Conservation (phyloP, 2,797 vertebrate genomes). For the Tolypeutes matacus region DNA sequence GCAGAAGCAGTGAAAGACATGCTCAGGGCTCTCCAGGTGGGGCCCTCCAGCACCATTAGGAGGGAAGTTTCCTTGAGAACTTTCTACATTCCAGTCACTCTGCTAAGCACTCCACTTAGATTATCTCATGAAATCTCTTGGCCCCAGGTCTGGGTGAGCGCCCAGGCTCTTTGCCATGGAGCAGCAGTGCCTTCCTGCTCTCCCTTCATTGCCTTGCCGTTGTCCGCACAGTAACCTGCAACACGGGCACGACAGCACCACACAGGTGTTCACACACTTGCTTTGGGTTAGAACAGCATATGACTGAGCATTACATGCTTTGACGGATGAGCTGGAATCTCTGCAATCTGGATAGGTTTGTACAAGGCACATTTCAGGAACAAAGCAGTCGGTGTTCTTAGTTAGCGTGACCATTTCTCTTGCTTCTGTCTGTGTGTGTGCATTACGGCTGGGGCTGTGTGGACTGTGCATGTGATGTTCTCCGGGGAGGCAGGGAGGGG, state of each 20-base stretch:
- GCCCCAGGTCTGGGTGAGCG: background rate
- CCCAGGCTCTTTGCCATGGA: background rate
- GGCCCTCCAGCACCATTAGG: background rate
- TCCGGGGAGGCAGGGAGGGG: background rate
- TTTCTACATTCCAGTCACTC: background rate
- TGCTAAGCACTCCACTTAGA: background rate
- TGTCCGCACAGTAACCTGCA: background rate
- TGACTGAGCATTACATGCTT: background rate
- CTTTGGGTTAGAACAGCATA: background rate
- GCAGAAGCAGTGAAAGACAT: background rate
- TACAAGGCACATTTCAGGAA: background rate
- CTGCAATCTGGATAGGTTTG: background rate
- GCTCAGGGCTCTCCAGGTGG: background rate
- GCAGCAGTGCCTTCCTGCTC: background rate
- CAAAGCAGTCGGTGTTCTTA: background rate
- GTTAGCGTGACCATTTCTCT: constrained; percentile 11
- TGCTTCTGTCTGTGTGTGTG: background rate
- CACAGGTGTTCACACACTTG: background rate
- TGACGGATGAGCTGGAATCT: background rate
- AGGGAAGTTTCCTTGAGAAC: background rate
- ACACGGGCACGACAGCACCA: background rate
- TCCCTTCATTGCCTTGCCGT: background rate
- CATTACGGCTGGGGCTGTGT: background rate
- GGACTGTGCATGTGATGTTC: background rate
- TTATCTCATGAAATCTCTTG: background rate